Evolutionary conservation across 2,113 vertebrate species (phyloP).

Genomic region (Planiliza haematocheilus): DNA sequence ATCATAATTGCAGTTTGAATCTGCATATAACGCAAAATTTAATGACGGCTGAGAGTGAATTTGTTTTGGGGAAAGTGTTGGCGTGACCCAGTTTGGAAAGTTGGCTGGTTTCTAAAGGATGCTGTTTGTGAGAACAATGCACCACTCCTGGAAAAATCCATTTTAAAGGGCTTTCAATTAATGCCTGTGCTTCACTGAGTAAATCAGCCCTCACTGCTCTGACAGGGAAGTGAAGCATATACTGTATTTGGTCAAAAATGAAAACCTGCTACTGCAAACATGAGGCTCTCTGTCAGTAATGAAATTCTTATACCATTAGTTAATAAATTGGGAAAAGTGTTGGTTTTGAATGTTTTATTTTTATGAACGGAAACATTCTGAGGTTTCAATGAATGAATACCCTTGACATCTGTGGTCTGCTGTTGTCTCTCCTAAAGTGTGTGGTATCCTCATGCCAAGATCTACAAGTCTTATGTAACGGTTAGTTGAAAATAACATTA

Average conservation of each 20-base stretch:
- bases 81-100: constrained; percentile 54
- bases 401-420: no score
- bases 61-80: constrained; percentile 21
- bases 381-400: no score
- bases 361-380: no score
- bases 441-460: neutral
- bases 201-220: neutral
- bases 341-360: no score
- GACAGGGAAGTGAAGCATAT: neutral
- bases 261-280: neutral
- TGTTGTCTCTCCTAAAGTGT: no score
- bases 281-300: neutral
- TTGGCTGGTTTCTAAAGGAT: constrained; percentile 23
- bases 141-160: constrained; percentile 4
- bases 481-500: no score
- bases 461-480: neutral
- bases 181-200: neutral
- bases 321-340: no score
- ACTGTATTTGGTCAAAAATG: neutral
- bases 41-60: constrained; percentile 48
- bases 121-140: constrained; percentile 34
- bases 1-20: constrained; percentile 29
- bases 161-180: constrained; percentile 20
- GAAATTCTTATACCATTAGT: neutral
- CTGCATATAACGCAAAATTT: constrained; percentile 23